phyloP scores from a whole-genome alignment of 1,140 invertebrate genomes.

The Dendrolimus kikuchii region DNA sequence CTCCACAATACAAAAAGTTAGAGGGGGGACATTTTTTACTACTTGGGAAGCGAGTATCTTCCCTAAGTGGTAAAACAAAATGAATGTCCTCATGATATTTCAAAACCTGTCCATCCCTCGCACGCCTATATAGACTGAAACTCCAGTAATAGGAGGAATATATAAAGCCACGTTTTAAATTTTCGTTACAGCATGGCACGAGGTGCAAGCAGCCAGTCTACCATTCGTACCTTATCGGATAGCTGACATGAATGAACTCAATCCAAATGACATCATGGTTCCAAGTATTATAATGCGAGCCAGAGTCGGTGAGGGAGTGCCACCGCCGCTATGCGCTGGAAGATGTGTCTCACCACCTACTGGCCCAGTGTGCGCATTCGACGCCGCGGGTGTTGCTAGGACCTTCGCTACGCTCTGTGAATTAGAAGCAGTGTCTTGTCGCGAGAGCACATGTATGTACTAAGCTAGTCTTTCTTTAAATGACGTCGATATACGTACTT shows the following conservation, averaged over 20 bases:
- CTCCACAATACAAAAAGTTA: too few relatives aligned
- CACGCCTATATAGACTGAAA: too few relatives aligned
- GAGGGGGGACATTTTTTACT: too few relatives aligned
- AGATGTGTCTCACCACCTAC: conserved; percentile 52
- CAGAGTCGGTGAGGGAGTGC: conserved; percentile 46
- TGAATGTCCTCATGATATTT: too few relatives aligned
- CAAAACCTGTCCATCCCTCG: too few relatives aligned
- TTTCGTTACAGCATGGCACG: conserved; percentile 40
- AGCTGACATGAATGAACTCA: conserved; percentile 27
- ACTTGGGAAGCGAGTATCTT: too few relatives aligned
- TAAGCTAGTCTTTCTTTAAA: neutral
- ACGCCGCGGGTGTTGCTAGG: conserved; percentile 63
- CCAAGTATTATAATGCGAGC: conserved; percentile 28
- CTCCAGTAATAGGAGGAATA: too few relatives aligned
- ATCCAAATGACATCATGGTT: conserved; percentile 17
- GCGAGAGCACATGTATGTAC: conserved; percentile 67
- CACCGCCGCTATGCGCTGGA: conserved; percentile 61
- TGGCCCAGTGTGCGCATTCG: conserved; percentile 71
- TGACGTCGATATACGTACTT: too few relatives aligned
- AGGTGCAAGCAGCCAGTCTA: conserved; percentile 32
- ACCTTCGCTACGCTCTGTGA: conserved; percentile 72
- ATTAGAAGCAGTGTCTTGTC: conserved; percentile 67
- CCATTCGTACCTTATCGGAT: conserved; percentile 39
- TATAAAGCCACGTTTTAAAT: neutral
- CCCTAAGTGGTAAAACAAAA: too few relatives aligned